Conservation (phyloP, 2,888 invertebrate species). For the Candidula unifasciata region DNA sequence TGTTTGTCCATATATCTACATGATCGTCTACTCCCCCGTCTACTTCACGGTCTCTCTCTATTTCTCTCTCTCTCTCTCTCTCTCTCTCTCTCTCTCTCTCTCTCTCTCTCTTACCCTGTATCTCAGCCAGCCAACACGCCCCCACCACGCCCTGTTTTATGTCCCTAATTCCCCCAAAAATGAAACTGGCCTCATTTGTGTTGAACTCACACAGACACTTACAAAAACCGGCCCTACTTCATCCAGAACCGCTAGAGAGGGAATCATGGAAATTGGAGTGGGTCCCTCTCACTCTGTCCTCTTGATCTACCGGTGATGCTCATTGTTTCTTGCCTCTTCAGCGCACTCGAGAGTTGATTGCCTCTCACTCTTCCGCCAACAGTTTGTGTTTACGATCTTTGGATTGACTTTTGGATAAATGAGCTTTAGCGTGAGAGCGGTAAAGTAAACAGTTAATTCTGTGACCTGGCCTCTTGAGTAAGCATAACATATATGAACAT, state of each 20-base stretch:
- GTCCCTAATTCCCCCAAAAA: too few relatives aligned
- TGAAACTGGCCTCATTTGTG: too few relatives aligned
- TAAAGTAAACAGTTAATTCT: not conserved
- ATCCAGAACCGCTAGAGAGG: conserved; percentile 6
- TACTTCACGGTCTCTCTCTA: not conserved
- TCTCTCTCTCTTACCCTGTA: not conserved
- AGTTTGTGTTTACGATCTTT: conserved; percentile 13
- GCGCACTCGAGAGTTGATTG: not conserved
- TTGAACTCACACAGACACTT: not conserved
- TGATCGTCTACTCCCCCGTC: not conserved
- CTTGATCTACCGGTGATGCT: not conserved
- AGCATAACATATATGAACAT: not conserved
- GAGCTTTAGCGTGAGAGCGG: not conserved
- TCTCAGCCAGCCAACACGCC: conserved; percentile 12
- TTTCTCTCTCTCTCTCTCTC: conserved; percentile 10
- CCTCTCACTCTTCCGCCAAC: conserved; percentile 10
- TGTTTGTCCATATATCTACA: not conserved
- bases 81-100: conserved; percentile 24
- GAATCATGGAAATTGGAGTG: not conserved
- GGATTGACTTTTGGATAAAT: not conserved
- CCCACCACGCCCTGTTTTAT: too few relatives aligned
- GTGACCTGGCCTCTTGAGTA: not conserved
- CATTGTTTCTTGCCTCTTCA: not conserved
- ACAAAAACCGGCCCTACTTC: conserved; percentile 29
- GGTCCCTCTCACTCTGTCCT: not conserved